Evolutionary conservation across 2,797 vertebrate genomes (phyloP).

Genomic region (Mormyrus proboscirostris): DNA sequence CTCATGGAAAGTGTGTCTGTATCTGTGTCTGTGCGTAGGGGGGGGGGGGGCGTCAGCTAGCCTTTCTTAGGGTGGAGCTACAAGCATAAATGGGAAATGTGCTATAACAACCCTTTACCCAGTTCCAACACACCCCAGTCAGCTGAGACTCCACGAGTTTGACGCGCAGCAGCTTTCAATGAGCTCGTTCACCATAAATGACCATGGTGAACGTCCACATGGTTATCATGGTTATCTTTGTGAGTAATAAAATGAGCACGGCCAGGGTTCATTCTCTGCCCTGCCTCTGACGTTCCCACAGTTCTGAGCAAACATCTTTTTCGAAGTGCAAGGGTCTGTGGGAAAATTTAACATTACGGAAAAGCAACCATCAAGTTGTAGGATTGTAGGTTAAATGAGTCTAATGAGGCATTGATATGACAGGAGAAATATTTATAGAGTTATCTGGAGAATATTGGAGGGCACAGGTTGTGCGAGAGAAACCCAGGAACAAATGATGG

Average conservation of each 20-base stretch:
- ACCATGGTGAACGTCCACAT: background rate
- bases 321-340: background rate
- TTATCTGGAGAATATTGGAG: background rate
- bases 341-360: background rate
- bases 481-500: background rate
- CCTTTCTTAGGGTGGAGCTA: background rate
- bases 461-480: background rate
- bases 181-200: background rate
- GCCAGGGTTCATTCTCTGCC: background rate
- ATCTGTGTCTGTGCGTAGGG: background rate
- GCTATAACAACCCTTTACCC: background rate
- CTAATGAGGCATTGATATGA: background rate
- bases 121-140: background rate
- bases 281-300: background rate
- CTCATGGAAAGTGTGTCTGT: conserved; percentile 9
- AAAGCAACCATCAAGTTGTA: background rate
- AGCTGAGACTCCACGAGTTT: background rate
- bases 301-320: background rate
- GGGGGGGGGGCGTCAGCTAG: background rate
- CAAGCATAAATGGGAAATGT: background rate
- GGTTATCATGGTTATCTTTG: background rate
- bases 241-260: background rate
- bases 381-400: background rate
- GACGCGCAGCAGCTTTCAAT: background rate
- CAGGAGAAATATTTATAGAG: background rate